Evolutionary conservation across 2,888 invertebrate genomes (phyloP).

Genomic region (Cerceris ruficornis): DNA sequence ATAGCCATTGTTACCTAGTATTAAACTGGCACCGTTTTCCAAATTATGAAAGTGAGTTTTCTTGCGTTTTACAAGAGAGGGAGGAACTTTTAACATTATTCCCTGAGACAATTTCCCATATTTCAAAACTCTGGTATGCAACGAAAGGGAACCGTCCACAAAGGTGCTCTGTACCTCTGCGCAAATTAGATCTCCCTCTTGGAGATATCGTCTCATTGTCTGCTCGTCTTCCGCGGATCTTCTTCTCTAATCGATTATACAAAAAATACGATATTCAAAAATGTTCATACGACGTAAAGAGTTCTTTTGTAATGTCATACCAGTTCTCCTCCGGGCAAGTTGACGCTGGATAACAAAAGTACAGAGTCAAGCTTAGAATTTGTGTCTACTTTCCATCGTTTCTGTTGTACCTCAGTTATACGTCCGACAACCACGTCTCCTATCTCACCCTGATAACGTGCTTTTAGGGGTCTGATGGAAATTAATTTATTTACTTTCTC

Average conservation of each 20-base stretch:
- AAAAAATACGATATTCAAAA: neutral
- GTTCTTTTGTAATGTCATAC: constrained; percentile 81
- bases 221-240: constrained; percentile 98
- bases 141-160: constrained; percentile 94
- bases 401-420: constrained; percentile 96
- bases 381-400: constrained; percentile 97
- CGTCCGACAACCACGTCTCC: constrained; percentile 98
- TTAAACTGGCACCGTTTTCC: constrained; percentile 94
- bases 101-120: constrained; percentile 98
- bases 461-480: constrained; percentile 94
- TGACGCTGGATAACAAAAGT: constrained; percentile 94
- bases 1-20: constrained; percentile 98
- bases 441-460: constrained; percentile 95
- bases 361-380: constrained; percentile 95
- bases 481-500: constrained; percentile 97
- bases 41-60: constrained; percentile 98
- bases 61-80: constrained; percentile 94
- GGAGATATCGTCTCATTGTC: constrained; percentile 96
- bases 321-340: constrained; percentile 98
- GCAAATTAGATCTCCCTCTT: constrained; percentile 97
- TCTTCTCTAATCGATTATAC: constrained; percentile 85
- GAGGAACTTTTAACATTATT: constrained; percentile 93
- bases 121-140: constrained; percentile 97
- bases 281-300: neutral
- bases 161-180: constrained; percentile 98